Base-by-base conservation (phyloP, 2,888 invertebrate genomes). In the Athetis lepigone region DNA sequence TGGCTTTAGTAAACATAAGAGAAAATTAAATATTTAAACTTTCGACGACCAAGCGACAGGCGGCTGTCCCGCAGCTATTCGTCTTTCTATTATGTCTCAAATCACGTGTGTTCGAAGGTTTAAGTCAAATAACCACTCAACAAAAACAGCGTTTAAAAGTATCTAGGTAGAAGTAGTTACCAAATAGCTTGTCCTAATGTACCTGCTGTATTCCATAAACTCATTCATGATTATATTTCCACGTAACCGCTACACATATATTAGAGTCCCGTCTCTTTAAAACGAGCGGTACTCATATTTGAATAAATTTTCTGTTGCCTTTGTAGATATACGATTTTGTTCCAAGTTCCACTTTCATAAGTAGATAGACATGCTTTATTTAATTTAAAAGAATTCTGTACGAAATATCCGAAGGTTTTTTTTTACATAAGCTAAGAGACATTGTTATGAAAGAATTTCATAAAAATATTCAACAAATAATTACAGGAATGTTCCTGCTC, bases 241-340 rank as follows among this genome's bases (percentile, higher is more conserved):
- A 49, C 40, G 47, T 70, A 47, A 56, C 59, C 47, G 43, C 45
- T 58, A 62, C 52, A 76, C 43, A 25, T 65, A 73, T 67, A 77
- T 76, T 61, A 62, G 56, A 62, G 62, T 52, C 42, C 45, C 43
- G 63, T 68, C 60, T 78, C 65, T 78, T 77, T 79, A 72, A 66
- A 79, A 68, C 52, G 68, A 72, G 68, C 61, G 61, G 49, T 71
- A 36, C 19, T 74, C 64, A 71, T 79, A 71, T 77, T 75, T 75
- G 75, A 77, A 75, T 77, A 77, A 21, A 77, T 77, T 71, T 75
- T 62, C 55, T 55, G 45, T 72, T 65, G 49, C 77, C 70, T 79
- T 77, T 76, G 77, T 79, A 52, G 57, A 60, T 79, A 50, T 46
- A 63, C 52, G 50, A 68, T 69, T 75, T 72, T 54, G 58, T 76